Evolutionary conservation across 2,888 invertebrate species (phyloP), one percentile per base, ranked within the genome.

Genomic region (Pterostichus madidus): DNA sequence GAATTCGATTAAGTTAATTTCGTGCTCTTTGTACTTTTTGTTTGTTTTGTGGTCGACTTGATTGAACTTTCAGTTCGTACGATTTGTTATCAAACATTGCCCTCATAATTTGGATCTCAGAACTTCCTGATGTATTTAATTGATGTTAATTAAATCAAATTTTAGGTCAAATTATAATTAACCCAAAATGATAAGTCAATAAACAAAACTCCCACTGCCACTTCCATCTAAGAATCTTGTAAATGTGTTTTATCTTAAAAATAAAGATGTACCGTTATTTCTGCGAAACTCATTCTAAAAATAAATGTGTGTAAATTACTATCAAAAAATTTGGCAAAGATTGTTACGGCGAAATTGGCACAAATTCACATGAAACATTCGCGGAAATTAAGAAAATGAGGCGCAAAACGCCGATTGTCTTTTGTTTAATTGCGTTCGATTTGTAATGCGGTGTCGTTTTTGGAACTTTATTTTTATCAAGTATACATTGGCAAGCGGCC

Each of bases 91-190:
- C 59, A 59, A 59, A 31, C 59, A 31, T 59, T 59, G 59, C 59
- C 59, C 35, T 44, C 44, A 17, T 31, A 68, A 68, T 44, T 68
- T 32, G 68, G 68, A 13, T 53, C 13, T 53, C 4, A 53, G 53
- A 3, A 49, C 49, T 49, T 49, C 49, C 32, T 64, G 35, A 39
- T 64, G 35, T 49, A 35, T n/a, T 64, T 39, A 46, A 71, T 76
- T 52, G 8, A 76, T 32, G n/a, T 56, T 56, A 77, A 77, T 77
- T 77, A 56, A 77, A 53, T 56, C 53, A 76, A 53, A 53, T 77
- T 56, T 77, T 53, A 39, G 77, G 77, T 77, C 53, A 77, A 77
- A 76, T 49, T 52, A 52, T 52, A 76, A 76, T 76, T 76, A 52
- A 52, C 76, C 76, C 39, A 35, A 35, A 56, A 53, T 17, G 77